Percentiles rank a stretch among this genome's conserved stretches.
These are phyloP conservation scores for Drosophila pseudoananassae DNA, from an alignment of 1,140 invertebrate species.

Conservation along the genomic window DNA sequence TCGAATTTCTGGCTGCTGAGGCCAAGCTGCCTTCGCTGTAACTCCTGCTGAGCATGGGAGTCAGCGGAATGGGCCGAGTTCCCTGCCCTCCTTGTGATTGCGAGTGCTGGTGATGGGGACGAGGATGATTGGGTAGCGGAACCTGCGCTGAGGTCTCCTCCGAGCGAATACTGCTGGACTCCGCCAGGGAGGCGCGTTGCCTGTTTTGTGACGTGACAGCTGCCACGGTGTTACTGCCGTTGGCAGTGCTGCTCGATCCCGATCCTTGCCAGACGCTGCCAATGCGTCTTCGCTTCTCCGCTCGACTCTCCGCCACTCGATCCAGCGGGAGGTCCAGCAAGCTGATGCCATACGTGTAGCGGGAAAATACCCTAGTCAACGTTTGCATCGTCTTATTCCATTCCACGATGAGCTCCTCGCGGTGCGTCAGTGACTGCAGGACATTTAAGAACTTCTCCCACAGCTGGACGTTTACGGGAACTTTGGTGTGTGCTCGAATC, in stretches of 20 bases:
- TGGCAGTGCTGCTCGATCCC: slow-evolving; percentile 38
- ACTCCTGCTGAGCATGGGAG: slow-evolving; percentile 84
- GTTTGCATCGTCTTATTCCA: slow-evolving; percentile 99
- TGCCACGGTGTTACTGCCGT: slow-evolving; percentile 8
- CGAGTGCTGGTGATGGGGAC: slow-evolving; percentile 65
- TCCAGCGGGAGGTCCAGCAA: slow-evolving; percentile 95
- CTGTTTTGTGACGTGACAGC: slow-evolving; percentile 18
- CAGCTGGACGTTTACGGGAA: slow-evolving; percentile 92
- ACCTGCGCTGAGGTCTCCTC: slow-evolving; percentile 68
- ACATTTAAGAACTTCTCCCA: slow-evolving; percentile 98
- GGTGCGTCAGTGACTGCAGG: slow-evolving; percentile 94
- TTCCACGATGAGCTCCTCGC: slow-evolving; percentile 97
- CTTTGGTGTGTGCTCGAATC: slow-evolving; percentile 99
- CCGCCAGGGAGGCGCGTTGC: slow-evolving; percentile 58
- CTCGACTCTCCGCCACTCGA: slow-evolving; percentile 92
- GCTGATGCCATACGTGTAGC: slow-evolving; percentile 97
- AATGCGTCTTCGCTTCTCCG: slow-evolving; percentile 87
- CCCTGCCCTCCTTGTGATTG: slow-evolving; percentile 61
- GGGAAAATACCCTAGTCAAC: slow-evolving; percentile 94
- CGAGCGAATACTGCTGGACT: slow-evolving; percentile 74
- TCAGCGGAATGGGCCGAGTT: slow-evolving; percentile 59
- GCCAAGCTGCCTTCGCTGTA: slow-evolving; percentile 85
- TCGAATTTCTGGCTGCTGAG: slow-evolving; percentile 71
- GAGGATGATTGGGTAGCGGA: slow-evolving; percentile 37
- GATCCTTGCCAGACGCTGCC: slow-evolving; percentile 84